Conservation (phyloP, 2,113 vertebrate genomes). For the Opisthocomus hoazin region DNA sequence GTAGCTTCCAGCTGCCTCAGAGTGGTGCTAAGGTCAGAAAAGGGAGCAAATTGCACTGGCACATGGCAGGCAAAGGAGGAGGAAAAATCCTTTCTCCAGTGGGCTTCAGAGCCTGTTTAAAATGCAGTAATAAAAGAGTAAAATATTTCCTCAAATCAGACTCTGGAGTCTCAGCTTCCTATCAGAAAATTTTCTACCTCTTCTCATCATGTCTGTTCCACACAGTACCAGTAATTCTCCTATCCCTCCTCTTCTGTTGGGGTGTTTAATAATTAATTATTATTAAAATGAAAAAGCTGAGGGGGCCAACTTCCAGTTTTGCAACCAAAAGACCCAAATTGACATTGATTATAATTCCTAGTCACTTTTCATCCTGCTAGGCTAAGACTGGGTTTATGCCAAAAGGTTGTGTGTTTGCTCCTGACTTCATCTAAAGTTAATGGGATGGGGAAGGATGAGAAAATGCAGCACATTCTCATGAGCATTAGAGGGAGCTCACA, state of each 20-base stretch:
- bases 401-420: background rate
- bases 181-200: background rate
- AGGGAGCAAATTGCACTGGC: background rate
- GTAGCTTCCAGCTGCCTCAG: background rate
- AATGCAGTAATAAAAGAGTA: background rate
- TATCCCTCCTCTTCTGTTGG: background rate
- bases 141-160: conserved; percentile 31
- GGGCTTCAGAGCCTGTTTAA: background rate
- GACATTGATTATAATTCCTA: background rate
- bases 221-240: conserved; percentile 3
- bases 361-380: background rate
- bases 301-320: background rate
- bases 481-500: conserved; percentile 13
- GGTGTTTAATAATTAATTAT: conserved; percentile 34
- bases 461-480: background rate
- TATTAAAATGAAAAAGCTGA: conserved; percentile 11
- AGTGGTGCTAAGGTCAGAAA: background rate
- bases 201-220: background rate
- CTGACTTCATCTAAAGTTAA: background rate
- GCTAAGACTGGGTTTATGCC: background rate
- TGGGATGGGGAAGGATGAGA: background rate
- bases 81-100: background rate
- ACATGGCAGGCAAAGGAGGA: background rate
- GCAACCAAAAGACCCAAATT: background rate
- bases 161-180: background rate